Conservation (phyloP, 2,797 vertebrate species). For the Protosalanx chinensis region DNA sequence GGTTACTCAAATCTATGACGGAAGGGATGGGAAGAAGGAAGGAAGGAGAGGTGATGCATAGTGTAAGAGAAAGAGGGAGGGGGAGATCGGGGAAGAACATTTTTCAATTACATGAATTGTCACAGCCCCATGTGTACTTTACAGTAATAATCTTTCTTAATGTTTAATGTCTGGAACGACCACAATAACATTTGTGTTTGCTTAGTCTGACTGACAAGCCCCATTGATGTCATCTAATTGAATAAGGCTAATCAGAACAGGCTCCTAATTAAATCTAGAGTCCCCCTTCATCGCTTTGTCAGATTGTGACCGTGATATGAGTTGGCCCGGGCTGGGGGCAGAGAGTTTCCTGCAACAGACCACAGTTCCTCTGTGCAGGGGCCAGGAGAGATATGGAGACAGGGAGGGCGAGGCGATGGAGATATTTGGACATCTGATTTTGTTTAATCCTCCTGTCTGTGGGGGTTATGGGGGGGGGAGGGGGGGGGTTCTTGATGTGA, state of each 20-base stretch:
- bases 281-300: slow-evolving; percentile 41
- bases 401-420: slow-evolving; percentile 4
- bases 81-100: background rate
- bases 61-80: background rate
- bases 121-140: slow-evolving; percentile 10
- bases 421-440: slow-evolving; percentile 53
- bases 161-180: slow-evolving; percentile 38
- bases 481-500: slow-evolving; percentile 60
- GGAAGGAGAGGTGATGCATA: background rate
- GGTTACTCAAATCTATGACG: slow-evolving; percentile 78
- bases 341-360: slow-evolving; percentile 30
- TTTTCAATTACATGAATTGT: slow-evolving; percentile 15
- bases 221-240: slow-evolving; percentile 55
- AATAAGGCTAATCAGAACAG: slow-evolving; percentile 59
- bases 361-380: slow-evolving; percentile 36
- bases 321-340: slow-evolving; percentile 1
- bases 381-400: slow-evolving; percentile 42
- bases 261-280: slow-evolving; percentile 55
- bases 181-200: slow-evolving; percentile 46
- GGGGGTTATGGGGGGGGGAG: slow-evolving; percentile 18
- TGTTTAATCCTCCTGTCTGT: slow-evolving; percentile 50
- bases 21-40: background rate
- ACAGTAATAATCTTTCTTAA: slow-evolving; percentile 40
- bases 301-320: slow-evolving; percentile 46
- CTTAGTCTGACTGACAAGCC: slow-evolving; percentile 51